Evolutionary conservation across 2,888 invertebrate genomes (phyloP).

Genomic region (Drosophila peninsularis): DNA sequence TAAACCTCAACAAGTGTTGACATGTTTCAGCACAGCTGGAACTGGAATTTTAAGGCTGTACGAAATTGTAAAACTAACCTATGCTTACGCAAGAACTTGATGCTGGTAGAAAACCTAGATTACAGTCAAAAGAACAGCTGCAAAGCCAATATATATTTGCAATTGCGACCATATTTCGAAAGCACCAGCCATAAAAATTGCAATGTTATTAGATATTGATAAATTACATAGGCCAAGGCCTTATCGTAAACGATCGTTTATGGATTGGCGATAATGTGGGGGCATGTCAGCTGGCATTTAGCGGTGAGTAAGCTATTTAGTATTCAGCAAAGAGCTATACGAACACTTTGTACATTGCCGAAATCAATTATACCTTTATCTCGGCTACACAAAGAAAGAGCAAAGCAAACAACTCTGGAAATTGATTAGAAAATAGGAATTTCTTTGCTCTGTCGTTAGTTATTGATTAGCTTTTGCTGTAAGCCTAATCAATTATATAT

Average conservation of each 20-base stretch:
- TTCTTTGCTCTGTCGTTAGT: constrained; percentile 7
- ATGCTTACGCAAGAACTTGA: not conserved
- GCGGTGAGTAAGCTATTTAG: constrained; percentile 2
- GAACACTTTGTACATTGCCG: constrained; percentile 4
- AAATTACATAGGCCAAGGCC: constrained; percentile 41
- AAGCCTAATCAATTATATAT: constrained; percentile 15
- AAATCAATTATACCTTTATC: constrained; percentile 34
- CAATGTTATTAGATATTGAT: constrained; percentile 31
- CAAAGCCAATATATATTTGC: not conserved
- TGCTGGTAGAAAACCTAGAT: not conserved
- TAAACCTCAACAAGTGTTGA: not conserved
- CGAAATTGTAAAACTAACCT: not conserved
- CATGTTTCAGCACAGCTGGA: not conserved
- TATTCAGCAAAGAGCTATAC: constrained; percentile 35
- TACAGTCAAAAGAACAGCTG: not conserved
- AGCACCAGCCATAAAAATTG: constrained; percentile 12
- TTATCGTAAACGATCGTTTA: constrained; percentile 50
- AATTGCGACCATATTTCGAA: constrained; percentile 6
- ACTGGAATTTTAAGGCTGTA: not conserved
- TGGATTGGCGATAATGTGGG: constrained; percentile 39
- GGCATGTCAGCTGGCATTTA: constrained; percentile 20
- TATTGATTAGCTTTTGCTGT: constrained; percentile 9
- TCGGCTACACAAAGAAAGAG: constrained; percentile 1
- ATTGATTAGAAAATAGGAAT: constrained; percentile 3
- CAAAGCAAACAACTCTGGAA: not conserved